Percentiles rank a stretch among this genome's conserved stretches.
Conservation (phyloP, 2,888 invertebrate species). For the Mamestra brassicae region DNA sequence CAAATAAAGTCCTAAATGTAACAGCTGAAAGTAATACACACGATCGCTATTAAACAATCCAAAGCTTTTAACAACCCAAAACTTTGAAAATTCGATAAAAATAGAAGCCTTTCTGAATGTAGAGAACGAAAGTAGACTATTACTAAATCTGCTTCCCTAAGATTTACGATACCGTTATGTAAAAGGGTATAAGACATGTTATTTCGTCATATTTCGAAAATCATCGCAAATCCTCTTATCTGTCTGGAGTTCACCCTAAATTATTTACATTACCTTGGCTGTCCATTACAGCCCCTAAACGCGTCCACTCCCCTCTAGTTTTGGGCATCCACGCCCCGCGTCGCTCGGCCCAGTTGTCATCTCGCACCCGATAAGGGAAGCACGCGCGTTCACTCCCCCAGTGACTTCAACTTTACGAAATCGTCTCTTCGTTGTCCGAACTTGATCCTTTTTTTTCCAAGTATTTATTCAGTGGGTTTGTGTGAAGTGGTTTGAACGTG, state of each 20-base stretch:
- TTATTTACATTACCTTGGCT: conserved; percentile 69
- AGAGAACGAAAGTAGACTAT: background rate
- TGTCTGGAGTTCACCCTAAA: conserved; percentile 67
- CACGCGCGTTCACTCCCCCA: conserved; percentile 59
- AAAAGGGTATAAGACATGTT: conserved; percentile 33
- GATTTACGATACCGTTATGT: conserved; percentile 8
- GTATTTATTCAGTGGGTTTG: conserved; percentile 59
- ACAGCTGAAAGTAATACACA: conserved; percentile 12
- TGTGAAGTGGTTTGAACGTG: conserved; percentile 59
- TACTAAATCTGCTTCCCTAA: conserved; percentile 1
- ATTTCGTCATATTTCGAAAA: conserved; percentile 62
- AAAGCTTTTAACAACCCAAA: conserved; percentile 27
- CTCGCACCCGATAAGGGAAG: conserved; percentile 58
- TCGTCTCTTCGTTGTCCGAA: conserved; percentile 48
- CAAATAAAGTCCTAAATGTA: conserved; percentile 3
- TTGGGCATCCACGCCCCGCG: conserved; percentile 73
- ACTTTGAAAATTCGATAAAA: conserved; percentile 16
- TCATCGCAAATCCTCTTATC: conserved; percentile 69
- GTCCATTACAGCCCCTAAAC: conserved; percentile 63
- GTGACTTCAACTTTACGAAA: conserved; percentile 64
- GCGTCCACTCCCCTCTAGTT: conserved; percentile 74
- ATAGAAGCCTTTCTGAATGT: background rate
- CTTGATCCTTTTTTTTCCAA: conserved; percentile 35
- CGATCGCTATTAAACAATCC: conserved; percentile 27
- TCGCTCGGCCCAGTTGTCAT: conserved; percentile 67